Base-by-base conservation (phyloP, 2,113 vertebrate genomes). In the Neodon shergylaensis region DNA sequence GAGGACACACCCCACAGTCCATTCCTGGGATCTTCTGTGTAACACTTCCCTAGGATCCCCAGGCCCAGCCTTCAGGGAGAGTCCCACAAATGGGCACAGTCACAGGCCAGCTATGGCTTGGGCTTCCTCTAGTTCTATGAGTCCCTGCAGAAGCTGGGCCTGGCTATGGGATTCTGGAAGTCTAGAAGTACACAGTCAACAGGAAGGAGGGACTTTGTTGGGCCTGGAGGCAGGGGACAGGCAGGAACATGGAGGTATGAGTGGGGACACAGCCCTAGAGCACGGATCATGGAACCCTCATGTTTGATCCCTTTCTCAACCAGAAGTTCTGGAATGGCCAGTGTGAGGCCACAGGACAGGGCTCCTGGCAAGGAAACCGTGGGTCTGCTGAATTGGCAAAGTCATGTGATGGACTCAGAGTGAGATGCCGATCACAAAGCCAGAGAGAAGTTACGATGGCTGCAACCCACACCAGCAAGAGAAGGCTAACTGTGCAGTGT, bases 401-500 rank as follows among this genome's bases (percentile, higher is more conserved):
- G n/a, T 36, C 31, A 44, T 0, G 0, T 7, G 39, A 54, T 47
- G 58, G 24, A 6, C 47, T 91, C 28, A 36, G n/a, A 73, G 66
- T 11, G 28, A 13, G 42, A 26, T 11, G 0, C 13, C 1, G 24
- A 85, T 33, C 39, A 52, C 79, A 52, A 28, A 63, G 36, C 10
- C 5, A 21, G 79, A 54, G 28, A 81, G 5, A 79, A 42, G 11
- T 44, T 22, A 28, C 8, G 17, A 54, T 5, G 42, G 36, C 44
- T 52, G 33, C 11, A 28, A 16, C 36, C 63, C 24, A 31, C 5
- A 2, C 6, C 2, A 16, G 49, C 0, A 10, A 13, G 3, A 19
- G 65, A n/a, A 4, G 52, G 68, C n/a, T 21, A 26, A 61, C 65
- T 42, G 14, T 4, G n/a, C 28, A 5, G 44, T 4, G 4, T 63